Base-by-base conservation (phyloP, 2,888 invertebrate species). In the Artemia sinica region DNA sequence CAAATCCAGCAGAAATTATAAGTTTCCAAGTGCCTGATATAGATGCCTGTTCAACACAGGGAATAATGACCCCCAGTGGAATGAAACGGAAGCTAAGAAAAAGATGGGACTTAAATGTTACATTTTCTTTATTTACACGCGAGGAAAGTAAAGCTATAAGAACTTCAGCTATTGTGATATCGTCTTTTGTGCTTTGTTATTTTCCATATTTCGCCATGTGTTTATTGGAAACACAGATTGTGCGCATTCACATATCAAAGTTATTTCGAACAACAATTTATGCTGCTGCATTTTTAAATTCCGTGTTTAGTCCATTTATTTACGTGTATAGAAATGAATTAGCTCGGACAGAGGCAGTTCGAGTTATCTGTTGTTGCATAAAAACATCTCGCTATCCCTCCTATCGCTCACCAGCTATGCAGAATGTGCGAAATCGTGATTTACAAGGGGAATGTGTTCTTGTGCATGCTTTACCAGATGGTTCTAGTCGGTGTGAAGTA, bases 321-420 rank as follows among this genome's bases (percentile, higher is more conserved):
- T 82, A 82, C 74, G 81, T 81, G 51, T 81, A 81, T 73, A 77
- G 81, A 10, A 79, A 79, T 72, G 77, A 78, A 70, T 76, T 76
- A 41, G 78, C 77, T 2, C 75, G 77, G 66, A 76, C 76, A 66
- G 77, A 78, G 71, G 77, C 77, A 48, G 67, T 75, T 51, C 76
- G 75, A 69, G 73, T 75, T 28, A 70, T 75, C 14, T 74, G 74
- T 11, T 58, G n/a, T 18, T 58, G 63, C 10, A 28, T 28, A 58
- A 58, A 58, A 58, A 18, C 63, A 28, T 58, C 63, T 28, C 63
- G 63, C 14, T 58, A 58, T 9, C 63, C 63, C 8, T n/a, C 63
- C 10, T 58, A 58, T 28, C 63, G 63, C 2, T 58, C 63, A 8
- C 63, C 63, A 10, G 63, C 14, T 58, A 58, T 58, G 63, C 63